Conservation (phyloP, 2,888 invertebrate species). For the Creontiades dilutus region DNA sequence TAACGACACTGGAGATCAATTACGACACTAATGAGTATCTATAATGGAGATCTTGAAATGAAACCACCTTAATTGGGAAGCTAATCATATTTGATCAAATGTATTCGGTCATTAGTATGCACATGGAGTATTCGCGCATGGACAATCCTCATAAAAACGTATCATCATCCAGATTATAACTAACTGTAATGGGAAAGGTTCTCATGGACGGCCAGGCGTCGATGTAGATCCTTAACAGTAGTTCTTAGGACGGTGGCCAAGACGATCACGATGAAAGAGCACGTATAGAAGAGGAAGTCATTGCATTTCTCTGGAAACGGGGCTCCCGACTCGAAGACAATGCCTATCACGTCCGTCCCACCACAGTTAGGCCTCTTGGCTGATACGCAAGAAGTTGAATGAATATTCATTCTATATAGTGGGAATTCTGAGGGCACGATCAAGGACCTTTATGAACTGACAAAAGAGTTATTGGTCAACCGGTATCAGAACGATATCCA, state of each 20-base stretch:
- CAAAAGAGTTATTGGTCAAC: no score
- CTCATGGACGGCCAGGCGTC: background rate
- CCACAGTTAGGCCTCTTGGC: conserved; percentile 21
- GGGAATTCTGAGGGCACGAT: background rate
- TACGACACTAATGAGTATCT: no score
- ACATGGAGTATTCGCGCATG: no score
- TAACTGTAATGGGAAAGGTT: conserved; percentile 14
- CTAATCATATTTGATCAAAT: no score
- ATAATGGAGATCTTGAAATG: background rate
- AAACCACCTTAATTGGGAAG: background rate
- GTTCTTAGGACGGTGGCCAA: background rate
- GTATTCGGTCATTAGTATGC: no score
- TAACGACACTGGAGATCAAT: no score
- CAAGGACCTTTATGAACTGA: background rate
- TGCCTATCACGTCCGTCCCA: conserved; percentile 1
- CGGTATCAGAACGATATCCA: no score
- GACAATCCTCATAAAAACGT: background rate
- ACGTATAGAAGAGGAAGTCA: conserved; percentile 19
- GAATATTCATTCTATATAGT: conserved; percentile 2
- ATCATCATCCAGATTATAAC: background rate
- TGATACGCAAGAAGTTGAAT: conserved; percentile 12
- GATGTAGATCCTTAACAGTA: conserved; percentile 6
- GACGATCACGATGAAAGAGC: background rate
- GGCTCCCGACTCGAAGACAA: background rate
- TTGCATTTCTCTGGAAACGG: conserved; percentile 17